phyloP scores from a whole-genome alignment of 2,888 invertebrate species.

The Erebia aethiops region DNA sequence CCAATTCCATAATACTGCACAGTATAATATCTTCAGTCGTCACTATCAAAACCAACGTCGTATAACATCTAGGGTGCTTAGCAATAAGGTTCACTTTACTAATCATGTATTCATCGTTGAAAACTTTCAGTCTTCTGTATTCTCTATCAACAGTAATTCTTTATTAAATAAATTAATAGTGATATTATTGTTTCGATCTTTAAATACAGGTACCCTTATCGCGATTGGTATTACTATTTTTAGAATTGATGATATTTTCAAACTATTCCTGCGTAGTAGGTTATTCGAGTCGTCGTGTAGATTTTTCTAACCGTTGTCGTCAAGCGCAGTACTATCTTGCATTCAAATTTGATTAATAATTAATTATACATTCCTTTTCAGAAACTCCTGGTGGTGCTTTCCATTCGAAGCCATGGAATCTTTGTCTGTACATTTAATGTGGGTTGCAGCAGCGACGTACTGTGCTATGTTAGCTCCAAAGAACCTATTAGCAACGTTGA shows the following conservation, averaged over 20 bases:
- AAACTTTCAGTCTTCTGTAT: background rate
- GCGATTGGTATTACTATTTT: constrained; percentile 2
- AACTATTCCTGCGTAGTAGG: background rate
- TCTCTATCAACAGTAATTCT: constrained; percentile 19
- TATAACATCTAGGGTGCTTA: background rate
- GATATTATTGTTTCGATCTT: constrained; percentile 11
- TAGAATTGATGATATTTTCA: background rate
- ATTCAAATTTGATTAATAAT: too few relatives aligned
- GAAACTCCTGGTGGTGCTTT: constrained; percentile 94
- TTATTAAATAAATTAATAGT: constrained; percentile 3
- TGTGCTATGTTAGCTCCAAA: constrained; percentile 93
- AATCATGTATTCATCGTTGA: background rate
- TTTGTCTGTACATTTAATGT: constrained; percentile 93
- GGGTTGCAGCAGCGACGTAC: constrained; percentile 95
- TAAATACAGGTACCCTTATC: constrained; percentile 10
- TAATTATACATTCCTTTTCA: constrained; percentile 55
- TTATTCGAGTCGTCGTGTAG: too few relatives aligned
- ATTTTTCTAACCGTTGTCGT: background rate
- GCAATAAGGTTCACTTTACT: background rate
- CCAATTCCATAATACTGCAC: constrained; percentile 23
- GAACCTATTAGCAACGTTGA: constrained; percentile 91
- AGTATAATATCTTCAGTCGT: background rate
- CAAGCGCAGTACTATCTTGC: too few relatives aligned
- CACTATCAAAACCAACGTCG: background rate
- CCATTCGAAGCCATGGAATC: constrained; percentile 95